Conservation (phyloP, 1,140 invertebrate genomes). For the Caerostris extrusa region DNA sequence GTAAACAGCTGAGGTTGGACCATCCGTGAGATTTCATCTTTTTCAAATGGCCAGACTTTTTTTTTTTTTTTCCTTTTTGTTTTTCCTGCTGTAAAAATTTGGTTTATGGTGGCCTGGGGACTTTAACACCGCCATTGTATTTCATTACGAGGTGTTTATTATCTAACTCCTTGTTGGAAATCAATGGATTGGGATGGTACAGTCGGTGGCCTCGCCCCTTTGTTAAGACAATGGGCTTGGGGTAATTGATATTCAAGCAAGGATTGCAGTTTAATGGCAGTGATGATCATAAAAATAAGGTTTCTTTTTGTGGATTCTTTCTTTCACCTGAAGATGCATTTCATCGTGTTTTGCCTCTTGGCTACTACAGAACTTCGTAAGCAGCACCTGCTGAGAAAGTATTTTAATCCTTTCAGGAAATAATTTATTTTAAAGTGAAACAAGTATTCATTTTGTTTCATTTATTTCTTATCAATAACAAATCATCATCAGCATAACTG, state of each 20-base stretch:
- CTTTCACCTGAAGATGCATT: neutral
- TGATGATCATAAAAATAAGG: neutral
- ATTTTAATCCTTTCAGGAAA: neutral
- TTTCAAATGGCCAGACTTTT: conserved; percentile 1
- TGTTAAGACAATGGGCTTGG: neutral
- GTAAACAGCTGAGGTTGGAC: neutral
- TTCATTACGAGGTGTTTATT: conserved; percentile 52
- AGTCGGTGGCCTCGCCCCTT: conserved; percentile 26
- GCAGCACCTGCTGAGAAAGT: neutral
- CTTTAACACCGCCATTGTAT: neutral
- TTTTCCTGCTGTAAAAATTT: neutral
- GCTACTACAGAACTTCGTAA: neutral
- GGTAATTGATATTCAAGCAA: conserved; percentile 49
- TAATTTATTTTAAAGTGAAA: no score
- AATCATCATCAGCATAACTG: no score
- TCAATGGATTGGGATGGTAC: conserved; percentile 5
- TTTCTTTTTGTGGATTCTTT: neutral
- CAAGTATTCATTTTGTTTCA: no score
- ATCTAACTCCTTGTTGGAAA: conserved; percentile 26
- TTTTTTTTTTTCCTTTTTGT: neutral
- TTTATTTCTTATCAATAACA: no score
- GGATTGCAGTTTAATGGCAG: neutral
- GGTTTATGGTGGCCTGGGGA: neutral
- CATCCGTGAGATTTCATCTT: neutral
- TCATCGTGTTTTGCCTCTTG: conserved; percentile 16